A percentile compares a stretch with the other conserved stretches of the same genome.
These are phyloP conservation scores for Hypothenemus hampei DNA, from an alignment of 1,140 invertebrate genomes.

Conservation along the genomic window DNA sequence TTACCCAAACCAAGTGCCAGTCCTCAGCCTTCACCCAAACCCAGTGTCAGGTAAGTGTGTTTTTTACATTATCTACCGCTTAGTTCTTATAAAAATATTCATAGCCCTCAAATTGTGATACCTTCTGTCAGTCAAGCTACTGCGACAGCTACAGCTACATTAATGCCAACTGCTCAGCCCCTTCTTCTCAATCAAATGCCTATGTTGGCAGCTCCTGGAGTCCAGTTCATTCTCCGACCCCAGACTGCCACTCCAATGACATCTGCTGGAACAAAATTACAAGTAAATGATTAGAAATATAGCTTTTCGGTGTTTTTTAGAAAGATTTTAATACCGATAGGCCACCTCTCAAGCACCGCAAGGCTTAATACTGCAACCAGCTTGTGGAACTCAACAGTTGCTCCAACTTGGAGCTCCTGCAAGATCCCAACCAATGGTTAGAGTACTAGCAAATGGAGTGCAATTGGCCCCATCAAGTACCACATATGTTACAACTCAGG, in stretches of 20 bases:
- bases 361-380: constrained; percentile 43
- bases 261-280: constrained; percentile 21
- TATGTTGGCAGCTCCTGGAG: constrained; percentile 44
- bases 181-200: constrained; percentile 44
- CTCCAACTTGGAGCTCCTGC: constrained; percentile 41
- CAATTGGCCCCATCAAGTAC: constrained; percentile 43
- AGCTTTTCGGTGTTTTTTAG: too few species aligned
- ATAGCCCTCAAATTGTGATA: constrained; percentile 43
- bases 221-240: constrained; percentile 51
- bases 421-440: constrained; percentile 49
- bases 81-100: too few species aligned
- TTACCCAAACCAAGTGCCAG: constrained; percentile 44
- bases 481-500: constrained; percentile 40
- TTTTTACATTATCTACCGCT: not conserved
- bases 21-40: constrained; percentile 41
- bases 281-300: constrained; percentile 2
- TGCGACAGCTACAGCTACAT: constrained; percentile 35
- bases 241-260: constrained; percentile 46
- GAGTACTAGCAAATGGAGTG: constrained; percentile 51
- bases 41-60: constrained; percentile 39
- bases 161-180: constrained; percentile 43
- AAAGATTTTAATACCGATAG: not conserved
- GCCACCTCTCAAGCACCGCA: constrained; percentile 43
- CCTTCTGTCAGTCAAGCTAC: constrained; percentile 36
- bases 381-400: constrained; percentile 33